These are phyloP conservation scores for Trogon surrucura DNA, from an alignment of 2,113 vertebrate genomes.

Conservation along the genomic window DNA sequence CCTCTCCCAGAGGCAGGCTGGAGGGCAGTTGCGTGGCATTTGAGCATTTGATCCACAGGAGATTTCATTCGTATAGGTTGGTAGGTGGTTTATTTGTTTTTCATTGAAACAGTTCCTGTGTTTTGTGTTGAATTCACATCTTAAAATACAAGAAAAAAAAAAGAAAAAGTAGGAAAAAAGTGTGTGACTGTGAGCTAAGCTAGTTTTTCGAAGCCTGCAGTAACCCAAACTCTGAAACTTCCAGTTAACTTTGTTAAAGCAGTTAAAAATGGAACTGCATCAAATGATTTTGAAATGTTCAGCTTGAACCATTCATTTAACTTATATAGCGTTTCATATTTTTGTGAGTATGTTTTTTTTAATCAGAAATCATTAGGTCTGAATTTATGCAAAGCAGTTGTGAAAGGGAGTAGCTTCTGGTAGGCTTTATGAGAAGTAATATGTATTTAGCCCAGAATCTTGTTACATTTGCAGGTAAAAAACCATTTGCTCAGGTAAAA, in stretches of 20 bases:
- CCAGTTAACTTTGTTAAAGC: background rate
- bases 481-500: background rate
- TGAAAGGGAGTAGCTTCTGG: background rate
- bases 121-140: background rate
- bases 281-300: background rate
- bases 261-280: background rate
- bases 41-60: conserved; percentile 75
- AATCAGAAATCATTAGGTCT: background rate
- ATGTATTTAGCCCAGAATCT: background rate
- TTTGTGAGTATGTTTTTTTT: background rate
- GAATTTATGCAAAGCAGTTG: background rate
- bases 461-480: background rate
- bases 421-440: background rate
- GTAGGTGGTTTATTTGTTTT: background rate
- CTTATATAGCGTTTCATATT: background rate
- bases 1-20: conserved; percentile 79
- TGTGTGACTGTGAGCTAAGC: background rate
- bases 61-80: conserved; percentile 61
- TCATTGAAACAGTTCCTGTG: background rate
- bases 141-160: background rate
- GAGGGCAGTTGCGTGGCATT: conserved; percentile 75
- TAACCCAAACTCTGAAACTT: background rate
- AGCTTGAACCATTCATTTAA: background rate
- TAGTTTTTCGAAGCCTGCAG: background rate
- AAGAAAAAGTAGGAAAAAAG: background rate